Conservation (phyloP, 2,888 invertebrate species). For the Agriopis aurantiaria region DNA sequence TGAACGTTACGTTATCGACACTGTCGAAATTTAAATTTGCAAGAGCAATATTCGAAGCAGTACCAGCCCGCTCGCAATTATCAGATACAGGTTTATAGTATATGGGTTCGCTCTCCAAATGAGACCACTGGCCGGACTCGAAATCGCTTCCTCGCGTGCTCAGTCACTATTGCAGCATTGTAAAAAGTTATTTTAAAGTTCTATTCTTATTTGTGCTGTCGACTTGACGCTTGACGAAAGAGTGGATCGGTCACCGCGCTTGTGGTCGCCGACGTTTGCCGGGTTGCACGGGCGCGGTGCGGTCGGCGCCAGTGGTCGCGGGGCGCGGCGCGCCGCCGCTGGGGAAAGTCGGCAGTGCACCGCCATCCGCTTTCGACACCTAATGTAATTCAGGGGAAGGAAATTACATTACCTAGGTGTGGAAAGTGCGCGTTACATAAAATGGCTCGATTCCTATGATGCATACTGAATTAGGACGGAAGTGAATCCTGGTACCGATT, state of each 20-base stretch:
- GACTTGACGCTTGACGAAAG: conserved; percentile 36
- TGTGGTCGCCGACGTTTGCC: background rate
- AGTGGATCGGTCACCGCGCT: conserved; percentile 11
- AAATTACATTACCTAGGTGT: conserved; percentile 79
- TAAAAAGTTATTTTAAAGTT: conserved; percentile 32
- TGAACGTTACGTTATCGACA: conserved; percentile 62
- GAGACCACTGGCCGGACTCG: conserved; percentile 32
- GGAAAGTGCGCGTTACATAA: conserved; percentile 85
- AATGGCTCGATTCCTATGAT: conserved; percentile 86
- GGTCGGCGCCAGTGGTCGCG: conserved; percentile 8
- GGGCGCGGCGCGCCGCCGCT: conserved; percentile 34
- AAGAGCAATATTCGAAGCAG: conserved; percentile 80
- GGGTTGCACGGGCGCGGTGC: background rate
- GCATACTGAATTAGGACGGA: conserved; percentile 86
- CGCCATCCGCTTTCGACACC: conserved; percentile 55
- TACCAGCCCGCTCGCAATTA: conserved; percentile 79
- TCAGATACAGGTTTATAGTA: conserved; percentile 49
- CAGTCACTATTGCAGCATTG: conserved; percentile 22
- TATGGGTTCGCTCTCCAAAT: conserved; percentile 44
- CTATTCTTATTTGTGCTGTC: conserved; percentile 35
- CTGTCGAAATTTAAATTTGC: conserved; percentile 70
- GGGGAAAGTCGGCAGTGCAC: conserved; percentile 40
- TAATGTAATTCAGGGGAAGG: conserved; percentile 81
- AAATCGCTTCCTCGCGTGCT: conserved; percentile 14
- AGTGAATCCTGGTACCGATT: conserved; percentile 86